A percentile compares a stretch with the other conserved stretches of the same genome.
Evolutionary conservation across 1,140 invertebrate genomes (phyloP).

Genomic region (Elymnias hypermnestra): DNA sequence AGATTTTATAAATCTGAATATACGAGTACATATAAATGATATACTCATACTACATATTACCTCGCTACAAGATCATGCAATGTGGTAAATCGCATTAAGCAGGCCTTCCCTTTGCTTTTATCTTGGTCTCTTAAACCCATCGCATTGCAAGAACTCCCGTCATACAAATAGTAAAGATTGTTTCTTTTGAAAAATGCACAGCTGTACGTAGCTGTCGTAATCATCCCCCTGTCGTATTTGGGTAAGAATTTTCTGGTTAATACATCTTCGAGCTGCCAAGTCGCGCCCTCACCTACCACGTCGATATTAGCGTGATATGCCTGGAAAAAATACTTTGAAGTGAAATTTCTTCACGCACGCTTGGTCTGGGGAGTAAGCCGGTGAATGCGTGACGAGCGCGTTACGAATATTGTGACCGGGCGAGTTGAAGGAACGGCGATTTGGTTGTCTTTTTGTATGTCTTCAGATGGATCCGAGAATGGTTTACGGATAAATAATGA

Average conservation of each 20-base stretch:
- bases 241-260: constrained; percentile 51
- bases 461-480: too few species aligned
- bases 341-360: too few species aligned
- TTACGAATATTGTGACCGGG: too few species aligned
- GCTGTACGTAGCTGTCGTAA: constrained; percentile 71
- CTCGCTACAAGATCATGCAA: constrained; percentile 61
- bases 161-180: constrained; percentile 72
- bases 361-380: too few species aligned
- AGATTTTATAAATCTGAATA: too few species aligned
- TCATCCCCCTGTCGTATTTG: constrained; percentile 67
- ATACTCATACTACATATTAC: too few species aligned
- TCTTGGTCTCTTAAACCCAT: constrained; percentile 65
- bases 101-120: constrained; percentile 55
- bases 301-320: constrained; percentile 56
- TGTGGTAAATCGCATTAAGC: constrained; percentile 64
- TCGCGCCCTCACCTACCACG: constrained; percentile 52
- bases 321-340: too few species aligned
- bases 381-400: too few species aligned
- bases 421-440: too few species aligned
- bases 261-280: constrained; percentile 57
- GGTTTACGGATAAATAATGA: too few species aligned
- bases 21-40: too few species aligned
- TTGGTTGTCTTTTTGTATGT: too few species aligned
- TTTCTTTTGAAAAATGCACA: constrained; percentile 72
- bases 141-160: constrained; percentile 66